These are phyloP conservation scores for Gadopsis marmoratus DNA, from an alignment of 2,797 vertebrate genomes.

Conservation along the genomic window DNA sequence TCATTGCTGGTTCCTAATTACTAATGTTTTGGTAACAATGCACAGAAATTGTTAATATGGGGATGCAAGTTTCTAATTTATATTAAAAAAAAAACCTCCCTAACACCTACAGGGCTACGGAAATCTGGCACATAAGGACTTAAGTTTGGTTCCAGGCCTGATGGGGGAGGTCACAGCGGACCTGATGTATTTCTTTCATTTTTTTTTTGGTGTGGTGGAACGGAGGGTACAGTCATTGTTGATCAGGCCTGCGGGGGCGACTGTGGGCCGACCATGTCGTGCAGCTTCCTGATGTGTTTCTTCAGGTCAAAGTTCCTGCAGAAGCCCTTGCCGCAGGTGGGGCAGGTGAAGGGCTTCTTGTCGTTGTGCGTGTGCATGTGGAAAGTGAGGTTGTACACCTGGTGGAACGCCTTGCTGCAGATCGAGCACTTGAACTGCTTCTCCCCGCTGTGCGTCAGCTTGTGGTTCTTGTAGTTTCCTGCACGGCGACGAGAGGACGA, in stretches of 20 bases:
- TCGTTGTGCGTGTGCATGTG: conserved; percentile 99
- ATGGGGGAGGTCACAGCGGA: not conserved
- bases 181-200: not conserved
- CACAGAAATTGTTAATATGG: not conserved
- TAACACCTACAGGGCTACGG: conserved; percentile 2
- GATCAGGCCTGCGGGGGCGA: conserved; percentile 42
- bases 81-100: not conserved
- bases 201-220: not conserved
- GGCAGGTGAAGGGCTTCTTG: conserved; percentile 98
- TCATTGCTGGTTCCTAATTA: not conserved
- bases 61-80: conserved; percentile 6
- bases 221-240: not conserved
- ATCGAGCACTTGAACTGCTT: conserved; percentile 99
- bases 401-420: conserved; percentile 99
- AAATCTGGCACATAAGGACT: not conserved
- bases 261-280: conserved; percentile 70
- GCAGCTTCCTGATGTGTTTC: conserved; percentile 96
- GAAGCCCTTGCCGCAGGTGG: conserved; percentile 96
- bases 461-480: conserved; percentile 99
- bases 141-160: conserved; percentile 1
- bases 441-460: conserved; percentile 97
- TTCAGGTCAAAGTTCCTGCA: conserved; percentile 99
- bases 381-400: conserved; percentile 98
- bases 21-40: not conserved
- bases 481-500: conserved; percentile 4